phyloP scores from a whole-genome alignment of 2,888 invertebrate genomes.

The Halictus quadricinctus region DNA sequence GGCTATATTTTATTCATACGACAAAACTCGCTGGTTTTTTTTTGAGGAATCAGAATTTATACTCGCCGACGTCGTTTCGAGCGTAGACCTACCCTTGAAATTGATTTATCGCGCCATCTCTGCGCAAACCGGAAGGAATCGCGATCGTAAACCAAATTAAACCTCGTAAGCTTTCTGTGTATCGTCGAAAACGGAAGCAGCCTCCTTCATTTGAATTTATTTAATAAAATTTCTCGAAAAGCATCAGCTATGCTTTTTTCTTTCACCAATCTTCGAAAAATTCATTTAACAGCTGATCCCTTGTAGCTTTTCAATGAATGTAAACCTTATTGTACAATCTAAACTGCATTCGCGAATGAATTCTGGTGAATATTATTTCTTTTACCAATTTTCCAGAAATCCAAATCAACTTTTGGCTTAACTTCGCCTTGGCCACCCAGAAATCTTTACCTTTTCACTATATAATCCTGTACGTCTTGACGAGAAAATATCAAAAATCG shows the following conservation, averaged over 20 bases:
- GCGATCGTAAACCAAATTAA: slow-evolving; percentile 33
- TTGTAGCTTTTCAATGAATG: no score
- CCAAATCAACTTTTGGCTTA: no score
- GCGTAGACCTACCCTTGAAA: slow-evolving; percentile 1
- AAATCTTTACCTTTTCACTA: no score
- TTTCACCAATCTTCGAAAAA: not conserved
- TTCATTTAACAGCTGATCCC: no score
- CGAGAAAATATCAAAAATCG: no score
- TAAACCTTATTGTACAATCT: no score
- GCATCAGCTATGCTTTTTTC: not conserved
- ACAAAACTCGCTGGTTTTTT: slow-evolving; percentile 18
- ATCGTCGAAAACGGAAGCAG: not conserved
- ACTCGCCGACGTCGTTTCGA: not conserved
- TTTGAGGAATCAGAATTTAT: slow-evolving; percentile 24
- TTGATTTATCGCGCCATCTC: slow-evolving; percentile 24
- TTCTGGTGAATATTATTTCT: no score
- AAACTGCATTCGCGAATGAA: no score
- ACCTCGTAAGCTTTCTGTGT: not conserved
- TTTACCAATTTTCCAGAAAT: no score
- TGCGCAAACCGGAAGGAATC: slow-evolving; percentile 14
- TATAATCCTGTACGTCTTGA: no score
- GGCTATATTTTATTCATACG: slow-evolving; percentile 27
- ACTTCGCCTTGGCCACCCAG: no score
- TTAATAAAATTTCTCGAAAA: not conserved
- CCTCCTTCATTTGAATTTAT: not conserved